Base-by-base conservation (phyloP, 1,140 invertebrate genomes). In the Caenorhabditis inopinata region DNA sequence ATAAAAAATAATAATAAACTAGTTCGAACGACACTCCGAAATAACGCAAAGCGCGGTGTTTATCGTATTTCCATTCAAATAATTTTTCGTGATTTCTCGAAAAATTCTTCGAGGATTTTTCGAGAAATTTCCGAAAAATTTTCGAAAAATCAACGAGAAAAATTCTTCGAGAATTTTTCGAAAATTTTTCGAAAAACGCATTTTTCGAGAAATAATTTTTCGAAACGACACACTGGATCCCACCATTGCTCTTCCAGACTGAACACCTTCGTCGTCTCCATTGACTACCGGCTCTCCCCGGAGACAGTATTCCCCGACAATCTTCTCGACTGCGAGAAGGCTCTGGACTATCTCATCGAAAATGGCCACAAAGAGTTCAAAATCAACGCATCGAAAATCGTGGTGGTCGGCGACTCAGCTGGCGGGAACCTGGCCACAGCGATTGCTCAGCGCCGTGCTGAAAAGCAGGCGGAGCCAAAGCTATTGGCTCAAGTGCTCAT, bases 201-300 rank as follows among this genome's bases (percentile, higher is more conserved):
- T n/a, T n/a, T n/a, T n/a, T n/a, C n/a, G n/a, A n/a, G n/a, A n/a
- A n/a, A n/a, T n/a, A n/a, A n/a, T n/a, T n/a, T n/a, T n/a, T n/a
- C n/a, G n/a, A n/a, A n/a, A n/a, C n/a, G n/a, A n/a, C n/a, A n/a
- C n/a, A n/a, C n/a, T n/a, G n/a, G n/a, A n/a, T n/a, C n/a, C n/a
- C n/a, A n/a, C n/a, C n/a, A n/a, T n/a, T n/a, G n/a, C n/a, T n/a
- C n/a, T 82, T 86, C 21, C 77, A 86, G 51, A 51, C 45, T 53
- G 35, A 85, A 80, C 25, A 80, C 35, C 78, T 86, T 87, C 7
- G 82, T 87, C 12, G 74, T 88, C 47, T 86, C 85, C 5, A 87
- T 87, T 49, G 85, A 87, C 75, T 87, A 87, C 48, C 62, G 82
- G 21, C 85, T 87, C 16, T 88, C 85, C 25, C 85, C 85, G 14